Evolutionary conservation across 1,140 invertebrate genomes (phyloP).

Genomic region (Drosophila simulans): DNA sequence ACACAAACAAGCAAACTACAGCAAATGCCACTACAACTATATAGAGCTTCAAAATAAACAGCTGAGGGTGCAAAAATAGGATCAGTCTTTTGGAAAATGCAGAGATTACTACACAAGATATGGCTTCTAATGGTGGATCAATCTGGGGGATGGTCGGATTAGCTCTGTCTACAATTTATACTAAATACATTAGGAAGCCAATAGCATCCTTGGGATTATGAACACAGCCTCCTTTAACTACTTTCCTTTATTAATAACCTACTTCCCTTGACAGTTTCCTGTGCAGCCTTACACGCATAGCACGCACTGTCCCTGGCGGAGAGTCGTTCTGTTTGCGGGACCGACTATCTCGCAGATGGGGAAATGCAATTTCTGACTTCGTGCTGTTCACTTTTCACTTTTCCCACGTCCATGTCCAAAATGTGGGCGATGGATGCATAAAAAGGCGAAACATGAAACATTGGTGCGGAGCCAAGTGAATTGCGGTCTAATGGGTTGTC

Average conservation of each 20-base stretch:
- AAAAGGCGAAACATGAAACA: conserved; percentile 52
- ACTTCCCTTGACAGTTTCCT: too few relatives aligned
- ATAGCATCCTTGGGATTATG: too few relatives aligned
- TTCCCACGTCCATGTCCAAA: conserved; percentile 58
- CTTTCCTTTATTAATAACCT: too few relatives aligned
- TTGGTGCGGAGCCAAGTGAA: conserved; percentile 58
- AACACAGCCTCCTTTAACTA: too few relatives aligned
- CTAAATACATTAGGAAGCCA: too few relatives aligned
- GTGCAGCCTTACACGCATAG: background rate
- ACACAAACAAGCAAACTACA: conserved; percentile 45
- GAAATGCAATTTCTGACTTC: conserved; percentile 72
- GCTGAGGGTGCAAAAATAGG: conserved; percentile 1
- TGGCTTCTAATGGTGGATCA: too few relatives aligned
- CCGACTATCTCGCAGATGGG: conserved; percentile 50
- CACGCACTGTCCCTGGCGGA: conserved; percentile 16
- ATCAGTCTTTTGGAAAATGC: background rate
- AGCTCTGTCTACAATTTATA: too few relatives aligned
- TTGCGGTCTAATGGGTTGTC: conserved; percentile 67
- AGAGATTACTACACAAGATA: too few relatives aligned
- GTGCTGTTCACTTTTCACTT: conserved; percentile 52
- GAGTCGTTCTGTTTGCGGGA: conserved; percentile 4
- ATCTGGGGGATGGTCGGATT: too few relatives aligned
- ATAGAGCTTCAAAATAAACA: conserved; percentile 18
- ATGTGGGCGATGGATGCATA: conserved; percentile 48
- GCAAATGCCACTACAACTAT: conserved; percentile 45